Conservation (phyloP, 2,797 vertebrate genomes). For the Miichthys miiuy region DNA sequence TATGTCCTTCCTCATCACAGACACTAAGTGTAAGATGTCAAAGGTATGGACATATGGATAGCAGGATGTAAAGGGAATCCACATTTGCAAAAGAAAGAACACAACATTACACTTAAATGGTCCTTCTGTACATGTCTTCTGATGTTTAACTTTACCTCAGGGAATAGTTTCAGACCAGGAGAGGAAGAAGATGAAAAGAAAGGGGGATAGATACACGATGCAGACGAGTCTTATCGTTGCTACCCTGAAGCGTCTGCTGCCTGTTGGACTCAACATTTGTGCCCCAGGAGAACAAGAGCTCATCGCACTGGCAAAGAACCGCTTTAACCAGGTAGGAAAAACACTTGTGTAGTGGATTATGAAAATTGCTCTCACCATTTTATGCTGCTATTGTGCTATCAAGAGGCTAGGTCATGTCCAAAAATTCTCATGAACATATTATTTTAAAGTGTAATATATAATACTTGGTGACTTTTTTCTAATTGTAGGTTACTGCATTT, state of each 20-base stretch:
- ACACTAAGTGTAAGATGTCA: constrained; percentile 97
- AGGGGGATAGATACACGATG: constrained; percentile 93
- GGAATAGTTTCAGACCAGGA: constrained; percentile 95
- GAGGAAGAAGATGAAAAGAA: constrained; percentile 95
- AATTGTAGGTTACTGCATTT: not conserved
- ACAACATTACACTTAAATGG: not conserved
- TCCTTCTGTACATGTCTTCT: constrained; percentile 5
- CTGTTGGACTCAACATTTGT: constrained; percentile 94
- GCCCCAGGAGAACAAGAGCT: constrained; percentile 96
- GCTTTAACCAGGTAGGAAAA: constrained; percentile 89
- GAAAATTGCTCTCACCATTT: not conserved
- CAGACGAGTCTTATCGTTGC: constrained; percentile 98
- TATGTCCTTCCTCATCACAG: constrained; percentile 97
- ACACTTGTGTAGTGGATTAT: no score
- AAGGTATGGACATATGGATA: constrained; percentile 85
- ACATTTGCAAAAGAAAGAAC: not conserved
- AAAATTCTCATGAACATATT: no score
- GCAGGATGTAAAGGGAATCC: not conserved
- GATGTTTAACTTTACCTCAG: constrained; percentile 70
- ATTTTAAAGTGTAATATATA: no score
- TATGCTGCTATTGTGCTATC: no score
- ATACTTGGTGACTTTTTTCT: no score
- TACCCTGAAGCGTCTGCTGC: constrained; percentile 93
- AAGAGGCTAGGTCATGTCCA: no score
- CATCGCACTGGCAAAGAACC: constrained; percentile 92